Evolutionary conservation across 2,113 vertebrate genomes (phyloP), one percentile per base, ranked within the genome.

Genomic region (Hippolais icterina): DNA sequence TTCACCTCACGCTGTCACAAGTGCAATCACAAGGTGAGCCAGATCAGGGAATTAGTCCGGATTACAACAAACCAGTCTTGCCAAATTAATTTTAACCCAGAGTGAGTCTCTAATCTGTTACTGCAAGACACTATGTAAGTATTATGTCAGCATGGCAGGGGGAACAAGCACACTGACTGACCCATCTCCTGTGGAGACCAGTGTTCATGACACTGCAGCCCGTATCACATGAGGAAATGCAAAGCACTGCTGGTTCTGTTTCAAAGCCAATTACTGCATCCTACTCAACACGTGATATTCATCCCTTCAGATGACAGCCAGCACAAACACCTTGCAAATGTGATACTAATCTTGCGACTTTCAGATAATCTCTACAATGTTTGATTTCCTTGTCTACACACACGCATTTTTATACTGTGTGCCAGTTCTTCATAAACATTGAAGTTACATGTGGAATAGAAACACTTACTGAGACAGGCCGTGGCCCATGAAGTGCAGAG

Each of bases 41-140:
- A 94, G 68, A 92, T 49, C 25, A 29, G 56, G n/a, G 93, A 94
- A 93, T 97, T 95, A 95, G 86, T 31, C 50, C 5, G 39, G 91
- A 95, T 96, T 97, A 97, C 86, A 93, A 81, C 33, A 54, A 83
- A 74, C 69, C 72, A 87, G 75, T 95, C 92, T 89, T 87, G 83
- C 52, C 72, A 89, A 90, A 83, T 89, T 96, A 92, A 95, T 92
- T 93, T 94, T 96, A 95, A 93, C 80, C 39, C 76, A 87, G 92
- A 80, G 47, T 1, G 2, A 83, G 42, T 82, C 52, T 81, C 56
- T 94, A 71, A 87, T 87, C 76, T 75, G 52, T 70, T 81, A 74
- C 64, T 37, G 56, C 60, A 52, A 93, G 83, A 83, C 35, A 42
- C 86, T 60, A 44, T 3, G 7, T 9, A 85, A 93, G 89, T 76